Percentiles rank a stretch among this genome's conserved stretches.
These are phyloP conservation scores for Napeogenes sylphis DNA, from an alignment of 2,888 invertebrate genomes.

Conservation along the genomic window DNA sequence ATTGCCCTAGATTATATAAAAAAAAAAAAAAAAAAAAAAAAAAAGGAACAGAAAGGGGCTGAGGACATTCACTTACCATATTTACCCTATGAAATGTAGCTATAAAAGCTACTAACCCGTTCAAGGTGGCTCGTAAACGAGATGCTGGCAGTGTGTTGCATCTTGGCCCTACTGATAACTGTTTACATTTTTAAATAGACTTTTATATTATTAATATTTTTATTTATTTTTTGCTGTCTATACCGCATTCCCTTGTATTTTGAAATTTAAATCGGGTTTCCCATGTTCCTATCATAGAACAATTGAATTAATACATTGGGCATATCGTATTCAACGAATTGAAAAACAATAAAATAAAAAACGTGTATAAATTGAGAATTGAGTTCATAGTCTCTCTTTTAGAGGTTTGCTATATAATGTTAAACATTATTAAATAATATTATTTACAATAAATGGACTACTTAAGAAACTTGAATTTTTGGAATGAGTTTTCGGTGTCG, in stretches of 20 bases:
- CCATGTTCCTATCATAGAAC: conserved; percentile 23
- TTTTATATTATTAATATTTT: background rate
- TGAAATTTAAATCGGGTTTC: conserved; percentile 30
- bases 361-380: background rate
- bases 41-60: too few species aligned
- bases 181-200: background rate
- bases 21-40: too few species aligned
- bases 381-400: too few species aligned
- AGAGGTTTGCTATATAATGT: background rate
- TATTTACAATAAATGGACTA: background rate
- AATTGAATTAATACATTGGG: conserved; percentile 25
- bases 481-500: too few species aligned
- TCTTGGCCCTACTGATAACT: too few species aligned
- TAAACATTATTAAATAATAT: background rate
- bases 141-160: too few species aligned
- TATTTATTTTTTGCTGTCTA: conserved; percentile 17
- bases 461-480: background rate
- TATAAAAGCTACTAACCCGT: too few species aligned
- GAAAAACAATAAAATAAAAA: background rate
- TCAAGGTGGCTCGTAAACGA: too few species aligned
- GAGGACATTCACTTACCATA: too few species aligned
- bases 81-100: too few species aligned
- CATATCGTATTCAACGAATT: conserved; percentile 6
- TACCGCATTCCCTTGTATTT: conserved; percentile 19
- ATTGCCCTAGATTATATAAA: too few species aligned